These are phyloP conservation scores for Sternotherus odoratus DNA, from an alignment of 2,797 vertebrate genomes.

Conservation along the genomic window DNA sequence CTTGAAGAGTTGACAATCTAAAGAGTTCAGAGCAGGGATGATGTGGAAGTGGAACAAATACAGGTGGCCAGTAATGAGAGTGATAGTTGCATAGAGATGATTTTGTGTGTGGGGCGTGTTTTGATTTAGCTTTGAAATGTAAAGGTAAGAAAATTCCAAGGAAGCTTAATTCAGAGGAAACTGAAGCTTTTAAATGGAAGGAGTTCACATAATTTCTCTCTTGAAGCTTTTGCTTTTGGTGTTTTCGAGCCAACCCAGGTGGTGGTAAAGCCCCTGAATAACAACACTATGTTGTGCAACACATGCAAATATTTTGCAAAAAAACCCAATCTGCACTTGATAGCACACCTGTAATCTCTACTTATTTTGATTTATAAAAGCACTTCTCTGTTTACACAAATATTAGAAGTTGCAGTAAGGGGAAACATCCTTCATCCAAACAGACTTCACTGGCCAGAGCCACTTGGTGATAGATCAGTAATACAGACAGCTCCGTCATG, in stretches of 20 bases:
- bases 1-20: background rate
- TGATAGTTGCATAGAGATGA: background rate
- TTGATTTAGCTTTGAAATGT: background rate
- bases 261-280: background rate
- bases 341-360: background rate
- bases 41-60: background rate
- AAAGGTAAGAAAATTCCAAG: background rate
- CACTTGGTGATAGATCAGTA: background rate
- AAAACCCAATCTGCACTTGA: background rate
- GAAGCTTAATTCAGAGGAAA: background rate
- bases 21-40: background rate
- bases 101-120: rapidly evolving
- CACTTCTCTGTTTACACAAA: background rate
- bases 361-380: background rate
- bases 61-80: rapidly evolving
- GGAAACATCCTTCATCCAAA: background rate
- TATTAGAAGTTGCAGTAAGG: background rate
- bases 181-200: background rate
- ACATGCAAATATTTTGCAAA: background rate
- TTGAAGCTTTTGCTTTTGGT: background rate
- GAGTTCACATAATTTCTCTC: background rate
- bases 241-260: no score
- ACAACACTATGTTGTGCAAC: background rate
- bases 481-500: background rate
- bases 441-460: background rate